phyloP scores from a whole-genome alignment of 2,888 invertebrate genomes.

The Operophtera brumata region DNA sequence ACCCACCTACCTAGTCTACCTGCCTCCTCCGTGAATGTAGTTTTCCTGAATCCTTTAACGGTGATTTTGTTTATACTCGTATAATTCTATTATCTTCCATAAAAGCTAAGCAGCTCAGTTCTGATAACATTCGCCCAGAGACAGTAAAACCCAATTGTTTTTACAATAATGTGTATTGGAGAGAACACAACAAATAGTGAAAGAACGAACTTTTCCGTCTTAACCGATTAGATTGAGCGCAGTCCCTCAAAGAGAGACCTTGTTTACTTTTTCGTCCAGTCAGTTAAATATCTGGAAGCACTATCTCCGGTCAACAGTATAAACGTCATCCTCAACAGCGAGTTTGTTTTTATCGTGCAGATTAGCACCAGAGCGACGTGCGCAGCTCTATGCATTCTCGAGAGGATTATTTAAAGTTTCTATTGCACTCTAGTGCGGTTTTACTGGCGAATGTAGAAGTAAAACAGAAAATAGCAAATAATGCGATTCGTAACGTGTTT shows the following conservation, averaged over 20 bases:
- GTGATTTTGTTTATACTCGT: neutral
- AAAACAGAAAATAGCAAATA: conserved; percentile 16
- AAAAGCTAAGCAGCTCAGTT: conserved; percentile 4
- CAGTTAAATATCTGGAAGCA: conserved; percentile 62
- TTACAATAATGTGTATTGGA: conserved; percentile 22
- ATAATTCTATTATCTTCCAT: neutral
- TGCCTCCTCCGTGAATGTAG: neutral
- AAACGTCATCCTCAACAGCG: conserved; percentile 46
- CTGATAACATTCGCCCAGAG: conserved; percentile 12
- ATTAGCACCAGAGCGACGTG: conserved; percentile 54
- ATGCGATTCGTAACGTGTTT: conserved; percentile 17
- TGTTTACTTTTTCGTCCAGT: conserved; percentile 60
- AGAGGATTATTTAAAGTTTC: conserved; percentile 62
- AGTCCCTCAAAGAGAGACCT: conserved; percentile 46
- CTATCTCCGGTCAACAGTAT: conserved; percentile 62
- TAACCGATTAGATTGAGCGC: conserved; percentile 51
- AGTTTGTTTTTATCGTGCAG: conserved; percentile 60
- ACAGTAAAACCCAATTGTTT: conserved; percentile 20
- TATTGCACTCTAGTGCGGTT: conserved; percentile 34
- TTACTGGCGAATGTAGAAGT: conserved; percentile 17
- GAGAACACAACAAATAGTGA: conserved; percentile 34
- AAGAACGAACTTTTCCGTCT: conserved; percentile 51
- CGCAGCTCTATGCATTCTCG: conserved; percentile 56
- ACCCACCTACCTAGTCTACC: conserved; percentile 5
- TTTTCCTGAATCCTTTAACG: neutral